These are phyloP conservation scores for Venturia canescens DNA, from an alignment of 1,140 invertebrate species.

Conservation along the genomic window DNA sequence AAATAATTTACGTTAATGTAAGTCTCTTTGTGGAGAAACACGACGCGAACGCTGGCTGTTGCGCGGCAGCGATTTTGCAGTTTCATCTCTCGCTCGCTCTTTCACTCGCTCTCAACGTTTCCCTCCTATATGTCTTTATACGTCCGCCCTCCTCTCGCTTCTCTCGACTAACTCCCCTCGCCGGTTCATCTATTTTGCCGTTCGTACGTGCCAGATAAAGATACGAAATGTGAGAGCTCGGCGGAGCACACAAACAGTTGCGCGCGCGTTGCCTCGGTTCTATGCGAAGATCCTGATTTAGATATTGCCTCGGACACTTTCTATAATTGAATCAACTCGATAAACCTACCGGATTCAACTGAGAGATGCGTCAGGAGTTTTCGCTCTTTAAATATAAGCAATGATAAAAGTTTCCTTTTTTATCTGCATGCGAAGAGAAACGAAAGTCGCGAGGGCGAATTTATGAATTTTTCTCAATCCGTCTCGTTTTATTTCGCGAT, in stretches of 20 bases:
- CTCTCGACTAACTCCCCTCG: not conserved
- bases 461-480: not conserved
- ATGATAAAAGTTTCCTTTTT: too few relatives aligned
- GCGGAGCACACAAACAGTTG: not conserved
- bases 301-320: conserved; percentile 38
- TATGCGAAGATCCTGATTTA: conserved; percentile 37
- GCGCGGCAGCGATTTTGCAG: too few relatives aligned
- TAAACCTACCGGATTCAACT: not conserved
- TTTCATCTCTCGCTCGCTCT: not conserved
- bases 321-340: conserved; percentile 36
- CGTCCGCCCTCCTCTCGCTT: too few relatives aligned
- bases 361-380: too few relatives aligned
- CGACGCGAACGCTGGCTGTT: too few relatives aligned
- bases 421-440: not conserved
- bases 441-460: not conserved
- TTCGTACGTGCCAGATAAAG: conserved; percentile 38
- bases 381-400: too few relatives aligned
- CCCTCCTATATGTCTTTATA: too few relatives aligned
- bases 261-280: not conserved
- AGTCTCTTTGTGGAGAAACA: too few relatives aligned
- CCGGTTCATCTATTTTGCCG: not conserved
- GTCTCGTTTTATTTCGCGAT: not conserved
- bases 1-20: too few relatives aligned
- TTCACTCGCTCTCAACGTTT: not conserved
- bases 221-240: conserved; percentile 15